Base-by-base conservation (phyloP, 92 coral and sea anemone genomes). In the Epizoanthus scotinus region DNA sequence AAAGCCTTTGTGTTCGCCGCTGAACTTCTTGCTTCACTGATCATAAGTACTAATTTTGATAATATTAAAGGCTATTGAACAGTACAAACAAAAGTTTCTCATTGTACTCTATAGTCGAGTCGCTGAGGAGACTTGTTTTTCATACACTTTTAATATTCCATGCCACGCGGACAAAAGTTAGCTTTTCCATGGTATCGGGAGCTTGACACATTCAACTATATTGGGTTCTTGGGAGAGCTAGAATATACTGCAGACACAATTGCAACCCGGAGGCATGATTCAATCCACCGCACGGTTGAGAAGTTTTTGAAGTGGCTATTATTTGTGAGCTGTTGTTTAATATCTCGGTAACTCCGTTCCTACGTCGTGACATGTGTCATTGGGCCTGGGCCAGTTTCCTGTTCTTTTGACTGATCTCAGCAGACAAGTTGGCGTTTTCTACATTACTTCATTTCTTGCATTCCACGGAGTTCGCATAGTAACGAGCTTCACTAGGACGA, bases 401-500 rank as follows among this genome's bases (percentile, higher is more conserved):
- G 81, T 75, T 22, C 68, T 75, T 75, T 75, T 75, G 57, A 75
- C 67, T 22, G 68, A 74, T 55, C 80, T 56, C 55, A 38, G 67
- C 60, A 27, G 57, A 75, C 59, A 53, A 38, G 42, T 68, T 68
- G 42, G 54, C 22, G 54, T 42, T 68, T 68, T 42, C 56, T 29
- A 20, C 61, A 59, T 34, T 75, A 58, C 28, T 75, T 19, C 81
- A 60, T 75, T 75, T 67, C 81, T 38, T 75, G 31, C 81, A 75
- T 75, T 75, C 81, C 81, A 40, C 21, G 34, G 15, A 22, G 14
- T 36, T 42, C 59, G 21, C 69, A 59, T 75, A 58, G 42, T 67
- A 59, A 75, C 68, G 68, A 75, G 68, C 25, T 47, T 75, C 55
- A 12, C 81, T 75, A 1, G 31, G 19, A 53, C 6, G 25, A 10